Conservation (phyloP, 2,797 vertebrate genomes). For the Zalophus californianus region DNA sequence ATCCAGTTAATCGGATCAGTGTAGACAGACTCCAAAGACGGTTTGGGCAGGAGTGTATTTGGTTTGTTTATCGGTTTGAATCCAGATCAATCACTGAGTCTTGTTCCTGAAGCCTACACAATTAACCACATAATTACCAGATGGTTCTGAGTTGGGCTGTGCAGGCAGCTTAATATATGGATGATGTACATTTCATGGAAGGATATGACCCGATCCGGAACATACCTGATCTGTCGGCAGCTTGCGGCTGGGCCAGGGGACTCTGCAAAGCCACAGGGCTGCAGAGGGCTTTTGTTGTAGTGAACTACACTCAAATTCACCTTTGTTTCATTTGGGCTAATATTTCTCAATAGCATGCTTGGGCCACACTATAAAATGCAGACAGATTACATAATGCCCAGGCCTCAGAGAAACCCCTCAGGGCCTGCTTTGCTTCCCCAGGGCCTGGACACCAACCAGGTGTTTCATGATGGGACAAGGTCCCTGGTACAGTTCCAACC, state of each 20-base stretch:
- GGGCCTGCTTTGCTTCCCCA: slow-evolving; percentile 41
- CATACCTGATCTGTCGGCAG: neutral
- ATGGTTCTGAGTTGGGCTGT: neutral
- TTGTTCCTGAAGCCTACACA: slow-evolving; percentile 52
- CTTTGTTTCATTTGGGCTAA: slow-evolving; percentile 75
- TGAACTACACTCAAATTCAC: slow-evolving; percentile 65
- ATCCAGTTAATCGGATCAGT: slow-evolving; percentile 49
- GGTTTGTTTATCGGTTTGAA: slow-evolving; percentile 65
- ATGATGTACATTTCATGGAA: neutral
- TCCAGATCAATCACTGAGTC: slow-evolving; percentile 57
- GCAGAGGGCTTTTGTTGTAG: neutral
- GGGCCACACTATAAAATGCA: slow-evolving; percentile 61
- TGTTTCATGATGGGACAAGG: neutral
- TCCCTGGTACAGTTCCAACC: neutral
- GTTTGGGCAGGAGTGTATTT: slow-evolving; percentile 23
- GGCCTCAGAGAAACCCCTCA: slow-evolving; percentile 69
- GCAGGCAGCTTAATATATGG: neutral
- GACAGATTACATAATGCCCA: slow-evolving; percentile 77
- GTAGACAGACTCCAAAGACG: slow-evolving; percentile 44
- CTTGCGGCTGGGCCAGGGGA: neutral
- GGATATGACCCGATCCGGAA: neutral
- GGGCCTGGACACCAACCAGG: slow-evolving; percentile 54
- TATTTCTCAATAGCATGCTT: slow-evolving; percentile 62
- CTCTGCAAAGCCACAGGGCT: neutral
- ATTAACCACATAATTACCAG: slow-evolving; percentile 54